A percentile compares a stretch with the other conserved stretches of the same genome.
These are phyloP conservation scores for Chiloscyllium plagiosum DNA, from an alignment of 2,113 vertebrate genomes.

Conservation along the genomic window DNA sequence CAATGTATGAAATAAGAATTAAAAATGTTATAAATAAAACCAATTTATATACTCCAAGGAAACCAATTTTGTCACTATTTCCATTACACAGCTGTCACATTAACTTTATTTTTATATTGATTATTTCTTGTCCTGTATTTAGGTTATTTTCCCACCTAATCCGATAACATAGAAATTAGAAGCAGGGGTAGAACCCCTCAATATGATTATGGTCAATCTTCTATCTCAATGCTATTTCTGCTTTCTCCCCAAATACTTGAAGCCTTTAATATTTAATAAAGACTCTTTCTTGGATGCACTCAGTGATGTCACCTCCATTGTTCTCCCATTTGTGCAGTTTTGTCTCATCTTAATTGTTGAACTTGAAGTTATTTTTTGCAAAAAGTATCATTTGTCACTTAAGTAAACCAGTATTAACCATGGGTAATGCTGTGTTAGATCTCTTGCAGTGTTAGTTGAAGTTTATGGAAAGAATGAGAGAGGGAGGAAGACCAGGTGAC, in stretches of 20 bases:
- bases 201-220: too few species aligned
- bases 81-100: neutral
- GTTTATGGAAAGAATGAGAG: neutral
- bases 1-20: neutral
- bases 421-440: neutral
- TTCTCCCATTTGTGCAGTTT: neutral
- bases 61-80: neutral
- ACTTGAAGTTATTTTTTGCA: too few species aligned
- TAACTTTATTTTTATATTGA: neutral
- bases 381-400: too few species aligned
- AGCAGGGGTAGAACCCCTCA: too few species aligned
- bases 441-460: neutral
- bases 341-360: neutral
- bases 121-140: neutral
- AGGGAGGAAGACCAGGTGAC: too few species aligned
- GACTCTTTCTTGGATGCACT: too few species aligned
- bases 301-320: too few species aligned
- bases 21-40: neutral
- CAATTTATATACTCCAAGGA: neutral
- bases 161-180: too few species aligned
- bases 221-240: too few species aligned
- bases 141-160: neutral
- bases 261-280: too few species aligned
- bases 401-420: too few species aligned
- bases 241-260: too few species aligned